phyloP scores from a whole-genome alignment of 2,888 invertebrate species.

The Brachyptera putata region DNA sequence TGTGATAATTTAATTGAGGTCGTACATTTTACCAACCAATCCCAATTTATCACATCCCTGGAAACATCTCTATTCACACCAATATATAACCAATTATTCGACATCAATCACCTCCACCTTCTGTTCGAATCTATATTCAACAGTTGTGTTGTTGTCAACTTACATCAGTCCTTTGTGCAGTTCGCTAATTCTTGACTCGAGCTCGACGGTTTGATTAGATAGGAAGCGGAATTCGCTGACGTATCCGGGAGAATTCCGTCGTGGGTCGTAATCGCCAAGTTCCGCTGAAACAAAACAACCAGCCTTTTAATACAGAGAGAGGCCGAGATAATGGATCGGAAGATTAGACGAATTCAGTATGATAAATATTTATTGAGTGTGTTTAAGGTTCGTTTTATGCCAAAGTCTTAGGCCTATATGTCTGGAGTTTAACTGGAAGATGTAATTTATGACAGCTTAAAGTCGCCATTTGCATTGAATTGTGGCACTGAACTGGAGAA shows the following conservation, averaged over 20 bases:
- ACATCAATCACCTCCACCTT: too few species aligned
- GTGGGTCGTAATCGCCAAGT: constrained; percentile 88
- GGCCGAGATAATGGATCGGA: background rate
- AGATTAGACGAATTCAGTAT: background rate
- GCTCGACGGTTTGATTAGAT: constrained; percentile 85
- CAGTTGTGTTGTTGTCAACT: constrained; percentile 43
- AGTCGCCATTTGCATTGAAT: too few species aligned
- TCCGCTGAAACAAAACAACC: constrained; percentile 66
- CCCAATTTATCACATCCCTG: too few species aligned
- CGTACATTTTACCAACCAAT: too few species aligned
- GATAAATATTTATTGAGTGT: background rate
- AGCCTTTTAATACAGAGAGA: background rate
- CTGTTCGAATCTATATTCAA: background rate
- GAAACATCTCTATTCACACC: too few species aligned
- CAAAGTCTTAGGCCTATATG: too few species aligned
- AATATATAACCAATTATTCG: too few species aligned
- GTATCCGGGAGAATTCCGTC: constrained; percentile 83
- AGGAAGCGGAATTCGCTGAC: constrained; percentile 92
- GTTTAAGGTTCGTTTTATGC: background rate
- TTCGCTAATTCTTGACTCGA: constrained; percentile 82
- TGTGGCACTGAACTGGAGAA: too few species aligned
- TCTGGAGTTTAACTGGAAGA: too few species aligned
- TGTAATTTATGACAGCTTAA: too few species aligned
- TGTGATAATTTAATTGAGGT: too few species aligned
- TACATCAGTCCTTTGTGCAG: constrained; percentile 85